Base-by-base conservation (phyloP, 2,888 invertebrate species). In the Macaria notata region DNA sequence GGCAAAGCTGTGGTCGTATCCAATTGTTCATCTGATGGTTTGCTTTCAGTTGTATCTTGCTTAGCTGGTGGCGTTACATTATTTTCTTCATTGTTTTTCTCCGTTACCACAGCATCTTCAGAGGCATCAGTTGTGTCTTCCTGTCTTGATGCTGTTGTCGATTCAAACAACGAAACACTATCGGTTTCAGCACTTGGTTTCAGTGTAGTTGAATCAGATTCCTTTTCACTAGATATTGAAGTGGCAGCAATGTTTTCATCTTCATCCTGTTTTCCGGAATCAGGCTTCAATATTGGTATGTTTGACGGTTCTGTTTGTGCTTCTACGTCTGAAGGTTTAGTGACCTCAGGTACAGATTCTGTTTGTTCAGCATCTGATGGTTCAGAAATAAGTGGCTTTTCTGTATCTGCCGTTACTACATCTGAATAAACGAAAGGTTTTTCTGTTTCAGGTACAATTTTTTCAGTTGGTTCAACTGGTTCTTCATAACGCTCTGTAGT, bases 61-160 rank as follows among this genome's bases (percentile, higher is more conserved):
- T 31, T 46, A 19, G 8, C 39, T 39, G 36, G 8, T 50, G 61
- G 43, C 36, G 42, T 57, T 47, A 49, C 49, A 7, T 38, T 51
- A 33, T 8, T 41, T 39, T 56, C 52, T 33, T 47, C 57, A n/a
- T 49, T 38, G 6, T 47, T 49, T 49, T 54, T 47, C 7, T 50
- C 44, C 3, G 56, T 48, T 6, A 49, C 6, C 36, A 9, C 49
- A 8, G 5, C 2, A 7, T 44, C 33, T 30, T 49, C 49, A 1
- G 42, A 31, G 6, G 29, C 5, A 30, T 29, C 51, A 19, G 46
- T 61, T 30, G 56, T 54, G 8, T 43, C 54, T 56, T 64, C 65
- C 31, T 59, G 47, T 41, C 48, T 51, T 43, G 64, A 46, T 47
- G 51, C 48, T 9, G 55, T 53, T 38, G 56, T 43, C 7, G 56